Base-by-base conservation (phyloP, 2,797 vertebrate species). In the Clarias fuscus region DNA sequence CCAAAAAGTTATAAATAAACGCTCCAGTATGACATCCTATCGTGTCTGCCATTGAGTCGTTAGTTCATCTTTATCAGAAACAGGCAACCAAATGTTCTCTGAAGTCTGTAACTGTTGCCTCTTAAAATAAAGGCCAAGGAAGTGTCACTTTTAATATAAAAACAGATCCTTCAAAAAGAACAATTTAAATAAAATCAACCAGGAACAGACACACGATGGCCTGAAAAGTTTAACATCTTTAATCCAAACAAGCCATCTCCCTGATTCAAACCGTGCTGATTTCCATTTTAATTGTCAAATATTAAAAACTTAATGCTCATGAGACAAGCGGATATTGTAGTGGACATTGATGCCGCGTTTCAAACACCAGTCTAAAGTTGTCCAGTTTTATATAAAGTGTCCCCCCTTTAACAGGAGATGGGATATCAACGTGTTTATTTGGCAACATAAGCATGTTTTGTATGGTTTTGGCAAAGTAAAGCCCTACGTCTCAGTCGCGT, bases 171-270 rank as follows among this genome's bases (percentile, higher is more conserved):
- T 81, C 61, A 65, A 67, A 27, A 14, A 27, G 37, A 81, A 65
- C 65, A 48, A 48, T 65, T 27, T 27, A 82, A 82, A 65, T 48
- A 53, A 30, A 82, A 30, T 1, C 80, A 68, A 82, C 22, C 62
- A 67, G 80, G 11, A 80, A 61, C 18, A 7, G 58, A 62, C 30
- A 61, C 5, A 6, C 5, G 14, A 15, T 37, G 30, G 11, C 30
- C 33, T 78, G 58, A 22, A 37, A 59, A 58, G 27, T 59, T 10
- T 56, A 78, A 22, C 22, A 30, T 15, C 7, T 22, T 37, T 64
- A 40, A 62, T 40, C 8, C 33, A 24, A 14, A 58, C 58, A 33
- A 14, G 58, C 4, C 11, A 40, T 0, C 0, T n/a, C 40, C 37
- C 77, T 43, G 58, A 79, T 20, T 79, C 6, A 0, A 64, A 48